A percentile compares a stretch with the other conserved stretches of the same genome.
phyloP scores from a whole-genome alignment of 2,888 invertebrate species.

The Tribolium freemani region DNA sequence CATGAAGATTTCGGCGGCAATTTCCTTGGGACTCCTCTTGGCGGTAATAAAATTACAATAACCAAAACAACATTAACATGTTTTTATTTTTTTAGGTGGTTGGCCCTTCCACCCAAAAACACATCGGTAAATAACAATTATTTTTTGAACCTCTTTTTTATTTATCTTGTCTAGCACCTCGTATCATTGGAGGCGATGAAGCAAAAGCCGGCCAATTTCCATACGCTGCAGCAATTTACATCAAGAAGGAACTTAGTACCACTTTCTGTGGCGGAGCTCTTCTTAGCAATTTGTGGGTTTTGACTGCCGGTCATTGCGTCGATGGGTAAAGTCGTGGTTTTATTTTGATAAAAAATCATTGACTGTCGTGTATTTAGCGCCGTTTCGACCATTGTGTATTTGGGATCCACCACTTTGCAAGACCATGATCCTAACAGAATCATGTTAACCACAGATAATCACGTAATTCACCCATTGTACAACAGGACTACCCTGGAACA shows the following conservation, averaged over 20 bases:
- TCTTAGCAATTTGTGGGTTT: constrained; percentile 50
- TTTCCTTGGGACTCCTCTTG: neutral
- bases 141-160: neutral
- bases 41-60: neutral
- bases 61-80: neutral
- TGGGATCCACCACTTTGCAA: neutral
- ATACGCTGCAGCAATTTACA: constrained; percentile 54
- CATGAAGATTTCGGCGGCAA: neutral
- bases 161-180: neutral
- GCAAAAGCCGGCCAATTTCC: constrained; percentile 58
- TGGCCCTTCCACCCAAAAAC: constrained; percentile 2
- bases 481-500: constrained; percentile 13
- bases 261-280: constrained; percentile 55
- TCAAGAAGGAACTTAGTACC: neutral
- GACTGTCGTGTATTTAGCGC: neutral
- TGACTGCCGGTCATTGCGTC: constrained; percentile 57
- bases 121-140: neutral
- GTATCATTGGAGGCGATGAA: constrained; percentile 53
- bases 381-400: neutral
- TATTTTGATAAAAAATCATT: neutral
- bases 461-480: constrained; percentile 21
- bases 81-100: neutral
- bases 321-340: constrained; percentile 17
- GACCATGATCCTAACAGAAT: constrained; percentile 17
- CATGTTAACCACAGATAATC: constrained; percentile 10